These are phyloP conservation scores for Steinernema scapterisci DNA, from an alignment of 2,888 invertebrate species.

Conservation along the genomic window DNA sequence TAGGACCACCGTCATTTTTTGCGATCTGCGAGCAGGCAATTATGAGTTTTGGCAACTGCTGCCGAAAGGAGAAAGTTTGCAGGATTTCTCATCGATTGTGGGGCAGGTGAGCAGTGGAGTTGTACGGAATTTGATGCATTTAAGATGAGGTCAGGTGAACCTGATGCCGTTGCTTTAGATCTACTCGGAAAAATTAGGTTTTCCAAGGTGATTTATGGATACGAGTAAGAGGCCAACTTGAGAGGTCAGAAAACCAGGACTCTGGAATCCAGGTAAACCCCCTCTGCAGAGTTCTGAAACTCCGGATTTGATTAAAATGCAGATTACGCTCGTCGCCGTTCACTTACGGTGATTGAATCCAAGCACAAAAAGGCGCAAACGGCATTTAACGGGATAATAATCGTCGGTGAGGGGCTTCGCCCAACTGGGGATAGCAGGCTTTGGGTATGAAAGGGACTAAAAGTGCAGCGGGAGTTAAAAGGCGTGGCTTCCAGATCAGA, in stretches of 20 bases:
- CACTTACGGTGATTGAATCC: conserved; percentile 28
- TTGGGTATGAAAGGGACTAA: not conserved
- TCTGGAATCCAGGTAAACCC: no score
- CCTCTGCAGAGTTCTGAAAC: not conserved
- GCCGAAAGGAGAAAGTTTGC: not conserved
- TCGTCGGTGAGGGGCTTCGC: not conserved
- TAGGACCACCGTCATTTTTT: not conserved
- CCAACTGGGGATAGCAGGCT: not conserved
- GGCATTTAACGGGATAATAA: conserved; percentile 1
- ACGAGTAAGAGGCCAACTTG: no score
- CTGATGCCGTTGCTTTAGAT: no score
- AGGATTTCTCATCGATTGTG: conserved; percentile 5
- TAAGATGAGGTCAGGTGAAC: no score
- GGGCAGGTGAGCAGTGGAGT: not conserved
- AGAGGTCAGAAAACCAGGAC: no score
- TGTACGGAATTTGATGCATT: no score
- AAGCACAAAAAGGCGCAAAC: not conserved
- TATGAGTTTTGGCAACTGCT: conserved; percentile 22
- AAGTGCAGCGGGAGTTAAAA: not conserved
- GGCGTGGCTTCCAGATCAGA: not conserved
- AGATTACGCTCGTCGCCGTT: not conserved
- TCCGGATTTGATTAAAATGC: not conserved
- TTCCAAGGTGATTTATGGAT: no score
- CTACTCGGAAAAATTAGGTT: no score
- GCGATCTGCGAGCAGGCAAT: not conserved